phyloP scores from a whole-genome alignment of 2,797 vertebrate species.

The Chaenodraco wilsoni region DNA sequence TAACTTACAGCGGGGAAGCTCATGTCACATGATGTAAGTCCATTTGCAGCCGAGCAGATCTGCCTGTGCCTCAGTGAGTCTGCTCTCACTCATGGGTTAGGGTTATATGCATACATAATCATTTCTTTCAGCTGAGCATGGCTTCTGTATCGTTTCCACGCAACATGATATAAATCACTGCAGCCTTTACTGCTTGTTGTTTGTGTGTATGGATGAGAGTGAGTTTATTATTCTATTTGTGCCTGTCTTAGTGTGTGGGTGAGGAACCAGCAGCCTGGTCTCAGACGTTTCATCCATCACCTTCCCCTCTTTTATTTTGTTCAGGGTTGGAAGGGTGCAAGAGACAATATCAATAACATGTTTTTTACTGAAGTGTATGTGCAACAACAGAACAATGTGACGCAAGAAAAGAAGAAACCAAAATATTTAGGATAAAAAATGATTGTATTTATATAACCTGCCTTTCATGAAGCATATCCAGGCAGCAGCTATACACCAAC shows the following conservation, averaged over 20 bases:
- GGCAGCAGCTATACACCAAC: too few relatives aligned
- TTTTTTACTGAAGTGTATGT: too few relatives aligned
- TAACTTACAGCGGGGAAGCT: conserved; percentile 67
- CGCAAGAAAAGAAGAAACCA: too few relatives aligned
- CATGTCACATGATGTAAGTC: conserved; percentile 68
- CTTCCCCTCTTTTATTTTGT: background rate
- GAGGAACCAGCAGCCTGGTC: background rate
- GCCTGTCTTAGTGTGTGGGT: background rate
- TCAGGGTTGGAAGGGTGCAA: too few relatives aligned
- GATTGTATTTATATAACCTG: too few relatives aligned
- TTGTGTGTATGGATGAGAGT: conserved; percentile 9
- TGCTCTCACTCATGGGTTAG: conserved; percentile 17
- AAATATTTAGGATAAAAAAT: too few relatives aligned
- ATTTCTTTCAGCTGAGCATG: conserved; percentile 30
- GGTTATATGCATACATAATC: conserved; percentile 44
- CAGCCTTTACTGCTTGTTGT: conserved; percentile 20
- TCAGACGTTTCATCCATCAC: background rate
- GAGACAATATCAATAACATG: too few relatives aligned
- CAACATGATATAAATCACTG: conserved; percentile 38
- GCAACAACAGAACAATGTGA: too few relatives aligned
- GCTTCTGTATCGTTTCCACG: conserved; percentile 17
- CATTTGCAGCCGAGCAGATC: conserved; percentile 33
- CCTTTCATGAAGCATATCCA: too few relatives aligned
- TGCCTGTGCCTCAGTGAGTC: conserved; percentile 29
- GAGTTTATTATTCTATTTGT: background rate